Evolutionary conservation across 2,113 vertebrate species (phyloP).

Genomic region (Cephalopterus ornatus): DNA sequence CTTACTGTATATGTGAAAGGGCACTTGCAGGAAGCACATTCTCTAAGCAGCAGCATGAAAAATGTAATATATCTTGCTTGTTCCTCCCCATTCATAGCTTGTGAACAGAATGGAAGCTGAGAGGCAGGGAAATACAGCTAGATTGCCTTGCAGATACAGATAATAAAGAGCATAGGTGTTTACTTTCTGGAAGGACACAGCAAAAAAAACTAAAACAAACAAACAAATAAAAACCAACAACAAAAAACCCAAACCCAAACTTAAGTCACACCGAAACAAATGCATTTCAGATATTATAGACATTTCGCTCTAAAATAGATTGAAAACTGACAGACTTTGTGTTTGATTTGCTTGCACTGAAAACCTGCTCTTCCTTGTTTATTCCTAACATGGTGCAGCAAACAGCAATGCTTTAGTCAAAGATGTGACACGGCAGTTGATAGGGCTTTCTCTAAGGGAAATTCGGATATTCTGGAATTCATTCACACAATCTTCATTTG

Average conservation of each 20-base stretch:
- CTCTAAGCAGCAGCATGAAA: not conserved
- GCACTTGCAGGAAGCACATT: not conserved
- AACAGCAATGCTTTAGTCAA: not conserved
- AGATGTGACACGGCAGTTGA: not conserved
- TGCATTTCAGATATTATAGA: not conserved
- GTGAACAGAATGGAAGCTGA: not conserved
- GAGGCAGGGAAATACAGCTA: not conserved
- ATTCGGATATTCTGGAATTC: not conserved
- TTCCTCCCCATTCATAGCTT: not conserved
- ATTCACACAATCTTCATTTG: not conserved
- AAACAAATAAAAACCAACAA: too few relatives aligned
- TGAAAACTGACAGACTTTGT: not conserved
- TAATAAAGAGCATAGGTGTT: not conserved
- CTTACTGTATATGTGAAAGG: not conserved
- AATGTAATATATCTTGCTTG: not conserved
- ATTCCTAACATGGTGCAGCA: not conserved
- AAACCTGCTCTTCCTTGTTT: not conserved
- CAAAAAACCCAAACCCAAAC: not conserved
- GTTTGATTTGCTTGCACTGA: not conserved
- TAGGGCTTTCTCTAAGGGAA: not conserved
- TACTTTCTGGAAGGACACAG: not conserved
- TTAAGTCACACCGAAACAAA: not conserved
- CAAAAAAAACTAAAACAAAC: not conserved
- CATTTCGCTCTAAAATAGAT: not conserved
- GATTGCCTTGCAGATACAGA: not conserved